Evolutionary conservation across 1,140 invertebrate genomes (phyloP), one percentile per base, ranked within the genome.

Genomic region (Drosophila yakuba): DNA sequence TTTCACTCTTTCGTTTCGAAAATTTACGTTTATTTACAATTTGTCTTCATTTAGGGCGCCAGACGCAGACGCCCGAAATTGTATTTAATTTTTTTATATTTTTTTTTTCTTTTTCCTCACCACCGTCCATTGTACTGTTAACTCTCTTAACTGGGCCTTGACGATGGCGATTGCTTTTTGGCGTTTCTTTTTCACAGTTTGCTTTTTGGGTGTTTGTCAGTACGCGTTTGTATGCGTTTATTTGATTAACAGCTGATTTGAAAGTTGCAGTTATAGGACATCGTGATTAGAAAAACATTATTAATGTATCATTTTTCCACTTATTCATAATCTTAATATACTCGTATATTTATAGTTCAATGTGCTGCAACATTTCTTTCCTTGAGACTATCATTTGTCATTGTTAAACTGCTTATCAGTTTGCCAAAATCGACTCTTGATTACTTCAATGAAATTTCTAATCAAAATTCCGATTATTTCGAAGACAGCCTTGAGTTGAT

Each of bases 1-100:
- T 86, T 86, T 86, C 83, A 88, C 83, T 79, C 71, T 63, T 63
- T 64, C 48, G 50, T 67, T 78, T 80, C 56, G 85, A 81, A 82
- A 88, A 88, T 79, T 73, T 88, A 86, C 79, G 83, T 86, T 86
- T 88, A 86, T 86, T 86, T 88, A 83, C 83, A 86, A 86, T 86
- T 88, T 88, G 83, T 88, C 84, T 86, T 79, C 79, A 86, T 86
- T 86, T 88, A 72, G 83, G 83, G 83, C 82, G 79, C 67, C 60
- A 56, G 58, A 71, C 63, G 45, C 78, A 75, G 45, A 59, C 51
- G 58, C 55, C 54, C 44, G 58, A 60, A 44, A 57, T 55, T 69
- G 55, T 55, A 57, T 71, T 58, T 58, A 51, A 66, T 66, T 52
- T 71, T 41, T 8, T 17, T 17, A 1, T 17, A 17, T 17, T 17